phyloP scores from a whole-genome alignment of 2,888 invertebrate species.

The Tuta absoluta region DNA sequence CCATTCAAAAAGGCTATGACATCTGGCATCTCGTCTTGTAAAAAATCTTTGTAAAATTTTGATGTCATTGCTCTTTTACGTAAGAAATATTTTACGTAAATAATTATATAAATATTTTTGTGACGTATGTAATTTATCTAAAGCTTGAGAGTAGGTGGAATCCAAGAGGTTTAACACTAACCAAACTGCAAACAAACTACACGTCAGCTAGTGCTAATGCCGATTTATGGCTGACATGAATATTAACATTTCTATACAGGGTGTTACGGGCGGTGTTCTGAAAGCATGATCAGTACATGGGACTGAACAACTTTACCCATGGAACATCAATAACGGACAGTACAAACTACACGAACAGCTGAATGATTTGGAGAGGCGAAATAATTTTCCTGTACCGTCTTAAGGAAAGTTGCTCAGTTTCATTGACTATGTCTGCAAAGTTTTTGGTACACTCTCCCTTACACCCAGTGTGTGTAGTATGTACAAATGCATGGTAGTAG shows the following conservation, averaged over 20 bases:
- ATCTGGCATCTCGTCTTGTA: not conserved
- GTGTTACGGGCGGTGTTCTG: not conserved
- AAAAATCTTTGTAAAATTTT: not conserved
- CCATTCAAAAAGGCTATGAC: too few relatives aligned
- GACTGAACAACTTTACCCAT: too few relatives aligned
- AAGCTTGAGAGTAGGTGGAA: not conserved
- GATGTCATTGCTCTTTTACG: not conserved
- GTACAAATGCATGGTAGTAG: too few relatives aligned
- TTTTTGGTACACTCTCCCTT: too few relatives aligned
- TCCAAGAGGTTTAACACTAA: constrained; percentile 1
- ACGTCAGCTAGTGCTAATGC: not conserved
- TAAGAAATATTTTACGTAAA: not conserved
- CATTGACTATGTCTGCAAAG: too few relatives aligned
- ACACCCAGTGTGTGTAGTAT: too few relatives aligned
- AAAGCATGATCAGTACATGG: too few relatives aligned
- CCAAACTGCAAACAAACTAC: not conserved
- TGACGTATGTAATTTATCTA: constrained; percentile 7
- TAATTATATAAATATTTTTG: not conserved
- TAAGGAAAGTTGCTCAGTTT: too few relatives aligned
- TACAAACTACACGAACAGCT: too few relatives aligned
- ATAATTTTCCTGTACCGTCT: too few relatives aligned
- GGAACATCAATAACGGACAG: too few relatives aligned
- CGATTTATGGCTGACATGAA: constrained; percentile 7
- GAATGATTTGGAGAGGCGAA: too few relatives aligned
- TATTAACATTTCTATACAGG: not conserved